Percentiles rank a stretch among this genome's conserved stretches.
These are phyloP conservation scores for human DNA, from an alignment of 2,113 vertebrate species.

Conservation along the genomic window DNA sequence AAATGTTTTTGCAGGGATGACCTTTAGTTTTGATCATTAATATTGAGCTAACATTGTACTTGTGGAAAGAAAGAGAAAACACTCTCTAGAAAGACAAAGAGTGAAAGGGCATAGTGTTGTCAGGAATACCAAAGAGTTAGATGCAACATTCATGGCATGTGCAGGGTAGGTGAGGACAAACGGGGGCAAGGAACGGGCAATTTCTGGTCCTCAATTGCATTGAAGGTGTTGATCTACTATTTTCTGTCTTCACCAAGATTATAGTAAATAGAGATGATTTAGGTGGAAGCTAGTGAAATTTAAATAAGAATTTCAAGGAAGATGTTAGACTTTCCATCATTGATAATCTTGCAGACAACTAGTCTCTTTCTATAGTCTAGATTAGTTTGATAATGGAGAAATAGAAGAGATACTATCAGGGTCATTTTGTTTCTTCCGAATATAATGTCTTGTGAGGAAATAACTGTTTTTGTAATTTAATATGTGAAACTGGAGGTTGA, in stretches of 20 bases:
- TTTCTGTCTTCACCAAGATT: neutral
- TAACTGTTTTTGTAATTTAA: neutral
- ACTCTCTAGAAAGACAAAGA: neutral
- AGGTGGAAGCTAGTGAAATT: neutral
- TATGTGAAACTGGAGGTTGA: neutral
- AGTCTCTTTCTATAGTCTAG: neutral
- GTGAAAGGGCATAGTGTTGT: neutral
- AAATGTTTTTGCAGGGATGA: constrained; percentile 32
- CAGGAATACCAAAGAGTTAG: neutral
- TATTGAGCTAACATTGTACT: constrained; percentile 1
- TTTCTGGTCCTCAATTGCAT: neutral
- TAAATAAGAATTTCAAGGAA: neutral
- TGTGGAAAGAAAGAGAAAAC: constrained; percentile 12
- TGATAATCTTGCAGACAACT: neutral
- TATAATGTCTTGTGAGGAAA: neutral
- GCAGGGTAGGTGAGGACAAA: neutral
- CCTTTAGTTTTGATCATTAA: constrained; percentile 50
- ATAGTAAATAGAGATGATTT: neutral
- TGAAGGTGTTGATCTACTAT: neutral
- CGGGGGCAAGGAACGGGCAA: neutral
- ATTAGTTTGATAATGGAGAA: neutral
- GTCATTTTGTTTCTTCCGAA: neutral
- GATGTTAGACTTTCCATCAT: neutral
- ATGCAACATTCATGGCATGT: neutral
- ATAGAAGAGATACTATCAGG: neutral